Base-by-base conservation (phyloP, 2,797 vertebrate species). In the Artibeus jamaicensis region DNA sequence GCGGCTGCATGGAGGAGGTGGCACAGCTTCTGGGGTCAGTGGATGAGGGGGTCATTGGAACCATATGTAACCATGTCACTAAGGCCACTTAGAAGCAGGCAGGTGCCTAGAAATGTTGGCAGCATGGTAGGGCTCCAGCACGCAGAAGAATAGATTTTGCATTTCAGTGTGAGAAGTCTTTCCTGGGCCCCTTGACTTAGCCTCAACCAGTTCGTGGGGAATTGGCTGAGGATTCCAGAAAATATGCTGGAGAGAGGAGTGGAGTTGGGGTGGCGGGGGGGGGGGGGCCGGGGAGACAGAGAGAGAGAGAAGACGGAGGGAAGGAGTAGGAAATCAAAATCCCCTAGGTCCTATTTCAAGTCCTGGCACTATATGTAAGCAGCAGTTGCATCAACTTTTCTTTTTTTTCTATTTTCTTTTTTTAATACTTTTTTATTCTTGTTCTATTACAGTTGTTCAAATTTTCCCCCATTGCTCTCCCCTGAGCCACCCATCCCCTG, bases 191-290 rank as follows among this genome's bases (percentile, higher is more conserved):
- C 73, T 21, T 5, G 26, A 78, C 0, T 26, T 65, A n/a, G 85
- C 5, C 32, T 88, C 84, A 77, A 76, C 42, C 48, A 76, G 50
- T 91, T 21, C 88, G 44, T 3, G 62, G 85, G 34, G 70, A 85
- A 82, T 9, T 70, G 68, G 78, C 78, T 91, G 46, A 6, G 34
- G 86, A 74, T 70, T 88, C 39, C 6, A 15, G 76, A 93, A 89
- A 83, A 70, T 62, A 79, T 59, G 18, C 84, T n/a, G 9, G 68
- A 59, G 57, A 78, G 19, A 34, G 12, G 53, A 53, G 39, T 12
- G 29, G 50, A n/a, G 11, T 3, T 19, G 18, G n/a, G 10, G 59
- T n/a, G 70, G 73, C 12, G 21, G 14, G 39, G 9, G 2, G 22
- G 16, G 37, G 10, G 59, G 70, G 73, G n/a, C n/a, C 12, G 18